phyloP scores from a whole-genome alignment of 2,113 vertebrate genomes.

The Oriolus oriolus region DNA sequence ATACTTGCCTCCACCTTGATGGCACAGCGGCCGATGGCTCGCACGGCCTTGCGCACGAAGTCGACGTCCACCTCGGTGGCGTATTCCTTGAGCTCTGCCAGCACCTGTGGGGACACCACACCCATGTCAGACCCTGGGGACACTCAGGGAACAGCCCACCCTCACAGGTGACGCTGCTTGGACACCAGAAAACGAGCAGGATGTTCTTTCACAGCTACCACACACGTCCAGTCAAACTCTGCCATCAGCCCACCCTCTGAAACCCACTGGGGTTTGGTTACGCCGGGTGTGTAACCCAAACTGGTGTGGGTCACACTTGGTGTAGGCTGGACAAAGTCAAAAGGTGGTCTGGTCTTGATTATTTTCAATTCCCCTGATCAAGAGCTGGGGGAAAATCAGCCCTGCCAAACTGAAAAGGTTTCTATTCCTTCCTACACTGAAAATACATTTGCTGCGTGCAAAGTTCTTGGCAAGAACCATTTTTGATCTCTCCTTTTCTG shows the following conservation, averaged over 20 bases:
- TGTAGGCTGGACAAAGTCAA: background rate
- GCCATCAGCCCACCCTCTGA: fast-evolving
- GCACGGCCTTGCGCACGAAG: slow-evolving; percentile 96
- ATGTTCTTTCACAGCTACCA: background rate
- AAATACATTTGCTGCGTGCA: background rate
- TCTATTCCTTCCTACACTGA: background rate
- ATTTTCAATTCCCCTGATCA: background rate
- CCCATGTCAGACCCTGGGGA: background rate
- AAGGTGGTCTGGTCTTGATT: background rate
- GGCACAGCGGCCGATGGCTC: slow-evolving; percentile 95
- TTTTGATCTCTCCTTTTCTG: background rate
- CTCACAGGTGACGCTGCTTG: background rate
- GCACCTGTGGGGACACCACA: slow-evolving; percentile 74
- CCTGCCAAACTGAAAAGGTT: background rate
- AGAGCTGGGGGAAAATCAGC: background rate
- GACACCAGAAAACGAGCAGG: fast-evolving
- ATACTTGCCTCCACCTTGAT: slow-evolving; percentile 93
- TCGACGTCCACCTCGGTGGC: slow-evolving; percentile 98
- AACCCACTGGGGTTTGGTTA: background rate
- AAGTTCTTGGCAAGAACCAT: background rate
- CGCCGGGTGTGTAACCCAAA: background rate
- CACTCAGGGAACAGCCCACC: background rate
- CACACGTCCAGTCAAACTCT: background rate
- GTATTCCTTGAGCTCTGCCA: slow-evolving; percentile 97
- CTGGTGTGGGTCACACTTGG: too few species aligned